A percentile compares a stretch with the other conserved stretches of the same genome.
Conservation (phyloP, 2,888 invertebrate genomes). For the Stenchaetothrips biformis region DNA sequence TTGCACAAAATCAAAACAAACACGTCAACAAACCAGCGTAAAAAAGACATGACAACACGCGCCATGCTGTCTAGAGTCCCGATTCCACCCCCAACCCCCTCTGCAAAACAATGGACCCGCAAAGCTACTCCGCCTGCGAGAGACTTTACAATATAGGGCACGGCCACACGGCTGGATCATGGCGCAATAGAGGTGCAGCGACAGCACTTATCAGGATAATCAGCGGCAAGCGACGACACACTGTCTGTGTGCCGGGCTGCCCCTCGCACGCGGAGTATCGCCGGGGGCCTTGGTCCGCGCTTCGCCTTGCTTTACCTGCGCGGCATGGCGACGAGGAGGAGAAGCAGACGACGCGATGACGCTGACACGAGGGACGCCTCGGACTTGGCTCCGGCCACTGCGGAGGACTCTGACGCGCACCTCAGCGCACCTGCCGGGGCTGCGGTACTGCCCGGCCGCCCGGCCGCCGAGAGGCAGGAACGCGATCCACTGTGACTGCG, state of each 20-base stretch:
- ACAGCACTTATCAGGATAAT: not conserved
- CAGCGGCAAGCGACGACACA: not conserved
- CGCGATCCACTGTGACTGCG: no score
- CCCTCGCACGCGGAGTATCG: not conserved
- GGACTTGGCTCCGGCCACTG: no score
- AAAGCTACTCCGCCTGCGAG: no score
- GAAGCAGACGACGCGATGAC: not conserved
- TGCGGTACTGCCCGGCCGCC: no score
- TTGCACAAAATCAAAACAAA: no score
- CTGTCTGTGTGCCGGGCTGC: not conserved
- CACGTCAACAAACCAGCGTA: not conserved
- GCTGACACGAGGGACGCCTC: not conserved
- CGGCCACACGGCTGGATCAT: not conserved
- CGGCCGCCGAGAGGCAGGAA: no score
- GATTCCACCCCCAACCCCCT: no score
- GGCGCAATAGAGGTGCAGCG: not conserved
- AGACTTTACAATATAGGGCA: no score
- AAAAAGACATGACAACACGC: not conserved
- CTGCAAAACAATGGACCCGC: no score
- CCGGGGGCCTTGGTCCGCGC: not conserved
- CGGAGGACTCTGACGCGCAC: no score
- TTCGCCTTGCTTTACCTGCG: not conserved
- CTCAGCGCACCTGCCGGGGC: no score
- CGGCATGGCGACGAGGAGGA: not conserved
- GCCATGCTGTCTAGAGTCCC: no score